Percentiles rank a stretch among this genome's conserved stretches.
Evolutionary conservation across 2,113 vertebrate genomes (phyloP).

Genomic region (Ovibos moschatus): DNA sequence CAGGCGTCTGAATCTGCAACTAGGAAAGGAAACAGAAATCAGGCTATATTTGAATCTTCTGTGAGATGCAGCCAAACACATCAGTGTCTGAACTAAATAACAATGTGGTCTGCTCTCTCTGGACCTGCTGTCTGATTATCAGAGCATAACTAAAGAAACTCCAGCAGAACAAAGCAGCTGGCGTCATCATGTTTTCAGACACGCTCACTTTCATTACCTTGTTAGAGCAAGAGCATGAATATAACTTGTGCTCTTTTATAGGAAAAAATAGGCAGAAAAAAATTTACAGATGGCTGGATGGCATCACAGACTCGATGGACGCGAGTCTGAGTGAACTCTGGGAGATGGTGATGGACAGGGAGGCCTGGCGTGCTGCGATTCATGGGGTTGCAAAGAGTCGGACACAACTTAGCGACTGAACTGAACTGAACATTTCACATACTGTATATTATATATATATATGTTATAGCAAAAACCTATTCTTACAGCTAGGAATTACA

Average conservation of each 20-base stretch:
- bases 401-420: too few species aligned
- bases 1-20: background rate
- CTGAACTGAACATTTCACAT: background rate
- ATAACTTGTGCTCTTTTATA: slow-evolving; percentile 2
- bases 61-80: slow-evolving; percentile 4
- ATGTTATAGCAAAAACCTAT: slow-evolving; percentile 5
- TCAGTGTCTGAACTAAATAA: background rate
- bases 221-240: slow-evolving; percentile 16
- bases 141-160: slow-evolving; percentile 51
- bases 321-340: too few species aligned
- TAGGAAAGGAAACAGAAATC: background rate
- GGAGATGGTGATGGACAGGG: too few species aligned
- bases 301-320: too few species aligned
- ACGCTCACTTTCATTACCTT: background rate
- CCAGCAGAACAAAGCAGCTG: slow-evolving; percentile 4
- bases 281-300: background rate
- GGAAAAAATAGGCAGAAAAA: background rate
- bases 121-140: slow-evolving; percentile 10
- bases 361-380: too few species aligned
- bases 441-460: background rate
- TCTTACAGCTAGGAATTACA: background rate
- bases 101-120: background rate
- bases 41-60: background rate
- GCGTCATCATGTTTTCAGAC: background rate
- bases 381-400: too few species aligned